Base-by-base conservation (phyloP, 2,797 vertebrate species). In the Clarias platycephalus region DNA sequence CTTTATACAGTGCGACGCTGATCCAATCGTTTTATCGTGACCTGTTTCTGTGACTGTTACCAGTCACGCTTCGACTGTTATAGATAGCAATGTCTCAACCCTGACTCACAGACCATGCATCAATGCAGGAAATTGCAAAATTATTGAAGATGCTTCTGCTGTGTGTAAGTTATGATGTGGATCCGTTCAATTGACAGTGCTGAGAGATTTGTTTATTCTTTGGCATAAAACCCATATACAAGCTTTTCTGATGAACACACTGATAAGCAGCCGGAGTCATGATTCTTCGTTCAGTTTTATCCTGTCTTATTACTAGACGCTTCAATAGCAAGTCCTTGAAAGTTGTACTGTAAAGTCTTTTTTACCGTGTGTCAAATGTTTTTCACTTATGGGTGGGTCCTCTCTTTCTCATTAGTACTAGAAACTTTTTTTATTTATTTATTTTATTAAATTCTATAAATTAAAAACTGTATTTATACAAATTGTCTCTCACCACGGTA, bases 61-160 rank as follows among this genome's bases (percentile, higher is more conserved):
- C n/a, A 57, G 15, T n/a, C 49, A 37, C 72, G 7, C 55, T 3
- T 18, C 15, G 20, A 26, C 24, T 44, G 37, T 24, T 55, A 28
- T 16, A 28, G 24, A 3, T 34, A 5, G 15, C 22, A 75, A 75
- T 2, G n/a, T 55, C 49, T 4, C 74, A 26, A 44, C n/a, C n/a
- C 7, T 49, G 58, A 68, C 22, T 68, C 49, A 82, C 68, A 10
- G 1, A 28, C 22, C 22, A 68, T 9, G 8, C 18, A 34, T 5
- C 18, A 62, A 9, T 20, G 24, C 44, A 81, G 66, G 80, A 70
- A 58, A 58, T 70, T 81, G 53, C 49, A 24, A 34, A 70, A 81
- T 15, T 60, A 22, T 40, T 15, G 18, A n/a, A 77, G 24, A 60
- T 37, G 37, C 20, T 77, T 77, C 15, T n/a, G 75, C 75, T 55